phyloP scores from a whole-genome alignment of 1,140 invertebrate genomes.

The Teleopsis dalmanni region DNA sequence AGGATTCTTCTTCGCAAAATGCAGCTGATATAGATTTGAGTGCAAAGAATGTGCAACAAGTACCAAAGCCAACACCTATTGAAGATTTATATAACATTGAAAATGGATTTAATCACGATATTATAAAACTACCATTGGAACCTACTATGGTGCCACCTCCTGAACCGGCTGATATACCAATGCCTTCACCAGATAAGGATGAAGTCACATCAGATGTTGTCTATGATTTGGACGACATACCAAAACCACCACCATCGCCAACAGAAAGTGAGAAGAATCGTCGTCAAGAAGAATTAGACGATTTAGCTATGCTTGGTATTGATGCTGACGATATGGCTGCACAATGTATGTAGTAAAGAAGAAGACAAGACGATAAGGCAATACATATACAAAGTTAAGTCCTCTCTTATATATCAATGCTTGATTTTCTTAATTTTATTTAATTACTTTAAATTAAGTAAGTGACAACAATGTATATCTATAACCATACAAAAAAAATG shows the following conservation, averaged over 20 bases:
- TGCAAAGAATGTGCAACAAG: neutral
- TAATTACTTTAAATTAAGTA: too few species aligned
- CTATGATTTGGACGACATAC: slow-evolving; percentile 25
- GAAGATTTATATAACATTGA: too few species aligned
- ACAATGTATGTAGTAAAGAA: slow-evolving; percentile 41
- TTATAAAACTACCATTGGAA: too few species aligned
- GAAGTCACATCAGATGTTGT: neutral
- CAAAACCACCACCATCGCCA: slow-evolving; percentile 28
- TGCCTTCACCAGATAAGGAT: neutral
- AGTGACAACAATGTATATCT: too few species aligned
- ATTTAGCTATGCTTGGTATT: slow-evolving; percentile 61
- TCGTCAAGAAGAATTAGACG: slow-evolving; percentile 52
- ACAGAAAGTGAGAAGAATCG: slow-evolving; percentile 37
- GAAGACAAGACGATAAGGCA: too few species aligned
- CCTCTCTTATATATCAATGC: too few species aligned
- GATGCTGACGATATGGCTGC: slow-evolving; percentile 61
- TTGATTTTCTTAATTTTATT: too few species aligned
- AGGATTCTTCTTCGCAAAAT: slow-evolving; percentile 10
- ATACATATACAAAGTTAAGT: too few species aligned
- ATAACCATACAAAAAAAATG: too few species aligned
- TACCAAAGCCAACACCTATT: slow-evolving; percentile 24
- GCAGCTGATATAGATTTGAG: slow-evolving; percentile 9
- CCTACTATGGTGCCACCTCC: too few species aligned
- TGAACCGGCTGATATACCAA: neutral
- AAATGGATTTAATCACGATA: too few species aligned